A percentile compares a stretch with the other conserved stretches of the same genome.
These are phyloP conservation scores for Entomobrya multifasciata DNA, from an alignment of 2,888 invertebrate genomes.

Conservation along the genomic window DNA sequence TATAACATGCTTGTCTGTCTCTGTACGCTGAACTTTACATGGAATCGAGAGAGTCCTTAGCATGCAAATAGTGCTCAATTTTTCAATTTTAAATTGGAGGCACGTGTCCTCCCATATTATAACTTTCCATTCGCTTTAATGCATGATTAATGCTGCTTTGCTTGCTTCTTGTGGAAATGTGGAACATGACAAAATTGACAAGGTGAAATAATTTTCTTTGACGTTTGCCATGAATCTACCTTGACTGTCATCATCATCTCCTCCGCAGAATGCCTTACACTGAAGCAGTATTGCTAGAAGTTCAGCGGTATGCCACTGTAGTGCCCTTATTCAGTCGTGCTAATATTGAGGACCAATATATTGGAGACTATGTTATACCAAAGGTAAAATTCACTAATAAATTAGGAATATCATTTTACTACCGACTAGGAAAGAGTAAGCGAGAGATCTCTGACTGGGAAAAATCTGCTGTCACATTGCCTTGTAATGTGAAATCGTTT, in stretches of 20 bases:
- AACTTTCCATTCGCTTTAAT: slow-evolving; percentile 34
- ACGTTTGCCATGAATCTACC: slow-evolving; percentile 16
- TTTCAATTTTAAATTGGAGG: slow-evolving; percentile 59
- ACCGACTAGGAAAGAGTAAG: neutral
- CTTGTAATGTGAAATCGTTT: neutral
- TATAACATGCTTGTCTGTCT: too few species aligned
- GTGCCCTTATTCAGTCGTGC: slow-evolving; percentile 76
- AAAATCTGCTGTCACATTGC: neutral
- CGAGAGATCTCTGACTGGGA: neutral
- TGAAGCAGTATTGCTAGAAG: slow-evolving; percentile 75
- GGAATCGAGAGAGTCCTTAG: slow-evolving; percentile 2
- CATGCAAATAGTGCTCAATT: slow-evolving; percentile 35
- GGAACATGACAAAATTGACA: slow-evolving; percentile 14
- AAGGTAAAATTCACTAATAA: slow-evolving; percentile 61
- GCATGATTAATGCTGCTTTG: slow-evolving; percentile 22
- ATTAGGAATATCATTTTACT: neutral
- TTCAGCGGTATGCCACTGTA: slow-evolving; percentile 75
- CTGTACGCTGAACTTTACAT: too few species aligned
- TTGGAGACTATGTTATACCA: slow-evolving; percentile 73
- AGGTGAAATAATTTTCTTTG: slow-evolving; percentile 35
- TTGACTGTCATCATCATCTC: neutral
- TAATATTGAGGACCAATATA: slow-evolving; percentile 70
- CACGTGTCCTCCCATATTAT: slow-evolving; percentile 48
- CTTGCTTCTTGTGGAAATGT: slow-evolving; percentile 10
- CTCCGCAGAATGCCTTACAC: slow-evolving; percentile 77